A percentile compares a stretch with the other conserved stretches of the same genome.
Evolutionary conservation across 1,140 invertebrate species (phyloP).

Genomic region (Chlorops oryzae): DNA sequence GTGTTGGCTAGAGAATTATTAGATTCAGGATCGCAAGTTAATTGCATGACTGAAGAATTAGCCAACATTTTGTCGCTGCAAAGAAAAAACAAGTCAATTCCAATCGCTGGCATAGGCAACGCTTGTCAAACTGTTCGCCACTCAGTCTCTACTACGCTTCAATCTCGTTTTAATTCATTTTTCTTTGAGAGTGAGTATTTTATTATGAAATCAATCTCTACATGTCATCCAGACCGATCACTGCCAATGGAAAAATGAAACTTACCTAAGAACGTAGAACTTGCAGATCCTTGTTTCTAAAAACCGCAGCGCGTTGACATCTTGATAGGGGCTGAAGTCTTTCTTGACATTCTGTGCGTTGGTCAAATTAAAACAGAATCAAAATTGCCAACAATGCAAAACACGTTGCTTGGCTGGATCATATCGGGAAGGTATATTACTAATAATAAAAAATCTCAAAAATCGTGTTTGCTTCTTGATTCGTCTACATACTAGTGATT

Average conservation of each 20-base stretch:
- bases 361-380: no score
- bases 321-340: no score
- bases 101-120: conserved; percentile 5
- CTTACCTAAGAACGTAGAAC: conserved; percentile 18
- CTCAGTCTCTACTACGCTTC: background rate
- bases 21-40: conserved; percentile 11
- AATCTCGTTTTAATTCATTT: conserved; percentile 3
- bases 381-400: no score
- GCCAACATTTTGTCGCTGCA: background rate
- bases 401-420: no score
- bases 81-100: background rate
- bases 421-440: no score
- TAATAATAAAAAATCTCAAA: no score
- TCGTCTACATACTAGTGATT: no score
- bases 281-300: conserved; percentile 29
- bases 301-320: background rate
- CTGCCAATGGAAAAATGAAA: conserved; percentile 4
- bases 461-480: no score
- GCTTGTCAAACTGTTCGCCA: background rate
- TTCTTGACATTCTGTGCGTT: no score
- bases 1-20: conserved; percentile 6
- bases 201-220: conserved; percentile 7
- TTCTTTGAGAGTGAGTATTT: conserved; percentile 3
- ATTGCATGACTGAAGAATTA: conserved; percentile 11
- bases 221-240: conserved; percentile 3